phyloP scores from a whole-genome alignment of 2,113 vertebrate genomes.

The Macrotus californicus region DNA sequence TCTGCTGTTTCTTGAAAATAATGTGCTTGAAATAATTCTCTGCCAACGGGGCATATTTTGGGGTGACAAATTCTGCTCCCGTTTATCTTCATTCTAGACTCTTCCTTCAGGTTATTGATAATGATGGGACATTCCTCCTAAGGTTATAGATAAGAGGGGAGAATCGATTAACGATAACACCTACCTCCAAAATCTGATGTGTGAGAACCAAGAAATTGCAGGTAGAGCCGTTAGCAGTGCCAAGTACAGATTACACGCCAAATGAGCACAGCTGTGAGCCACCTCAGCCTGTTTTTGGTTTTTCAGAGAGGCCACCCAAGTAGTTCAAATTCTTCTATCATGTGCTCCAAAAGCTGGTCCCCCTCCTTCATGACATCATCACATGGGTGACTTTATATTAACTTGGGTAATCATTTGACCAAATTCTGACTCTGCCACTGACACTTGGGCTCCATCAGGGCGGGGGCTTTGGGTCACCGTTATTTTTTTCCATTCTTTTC shows the following conservation, averaged over 20 bases:
- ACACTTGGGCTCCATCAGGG: background rate
- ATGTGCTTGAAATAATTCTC: background rate
- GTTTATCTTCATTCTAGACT: background rate
- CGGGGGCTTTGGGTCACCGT: background rate
- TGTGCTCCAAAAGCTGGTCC: background rate
- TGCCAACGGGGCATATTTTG: background rate
- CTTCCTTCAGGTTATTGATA: background rate
- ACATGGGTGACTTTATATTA: background rate
- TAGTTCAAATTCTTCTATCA: background rate
- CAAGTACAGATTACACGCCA: background rate
- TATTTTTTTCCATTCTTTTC: background rate
- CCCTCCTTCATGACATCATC: background rate
- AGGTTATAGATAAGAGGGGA: background rate
- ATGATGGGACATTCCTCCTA: background rate
- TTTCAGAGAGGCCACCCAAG: background rate
- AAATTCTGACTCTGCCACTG: background rate
- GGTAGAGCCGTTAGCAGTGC: rapidly evolving
- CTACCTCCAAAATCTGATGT: too few species aligned
- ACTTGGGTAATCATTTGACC: background rate
- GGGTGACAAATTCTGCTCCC: background rate
- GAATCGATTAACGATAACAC: background rate
- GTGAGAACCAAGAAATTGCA: background rate
- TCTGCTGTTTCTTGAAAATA: background rate
- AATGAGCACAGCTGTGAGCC: rapidly evolving
- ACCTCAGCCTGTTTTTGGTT: background rate